phyloP scores from a whole-genome alignment of 1,140 invertebrate species.

The Pemphigus obesinymphae region DNA sequence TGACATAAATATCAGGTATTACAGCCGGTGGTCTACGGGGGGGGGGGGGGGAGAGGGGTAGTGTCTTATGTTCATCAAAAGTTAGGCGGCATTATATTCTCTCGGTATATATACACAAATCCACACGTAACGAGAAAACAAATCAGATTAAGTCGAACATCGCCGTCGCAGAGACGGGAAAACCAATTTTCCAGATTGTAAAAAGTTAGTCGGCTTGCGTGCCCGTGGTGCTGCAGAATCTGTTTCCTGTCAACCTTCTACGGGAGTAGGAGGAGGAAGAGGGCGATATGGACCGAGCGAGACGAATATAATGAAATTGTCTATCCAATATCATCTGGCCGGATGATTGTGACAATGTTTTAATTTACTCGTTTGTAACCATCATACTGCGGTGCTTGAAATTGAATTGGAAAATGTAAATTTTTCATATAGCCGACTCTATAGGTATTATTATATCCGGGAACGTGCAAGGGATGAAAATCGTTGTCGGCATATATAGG shows the following conservation, averaged over 20 bases:
- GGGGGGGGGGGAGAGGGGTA: too few species aligned
- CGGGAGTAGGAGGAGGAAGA: too few species aligned
- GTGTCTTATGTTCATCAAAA: conserved; percentile 10
- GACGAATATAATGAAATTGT: conserved; percentile 11
- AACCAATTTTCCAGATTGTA: conserved; percentile 36
- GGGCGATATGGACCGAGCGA: background rate
- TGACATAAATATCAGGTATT: background rate
- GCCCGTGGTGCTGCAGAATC: background rate
- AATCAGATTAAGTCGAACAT: conserved; percentile 11
- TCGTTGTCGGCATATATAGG: too few species aligned
- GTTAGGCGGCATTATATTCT: background rate
- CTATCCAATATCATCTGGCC: conserved; percentile 5
- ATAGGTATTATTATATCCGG: too few species aligned
- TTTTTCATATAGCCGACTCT: background rate
- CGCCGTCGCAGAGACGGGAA: background rate
- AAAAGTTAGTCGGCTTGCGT: conserved; percentile 16
- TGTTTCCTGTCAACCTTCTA: background rate
- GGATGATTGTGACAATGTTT: conserved; percentile 17
- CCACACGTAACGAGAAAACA: conserved; percentile 19
- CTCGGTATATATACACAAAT: background rate
- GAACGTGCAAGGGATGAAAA: too few species aligned
- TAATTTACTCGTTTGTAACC: background rate
- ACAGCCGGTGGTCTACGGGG: too few species aligned
- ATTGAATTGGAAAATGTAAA: conserved; percentile 17
- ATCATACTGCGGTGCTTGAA: background rate